Conservation (phyloP, 2,113 vertebrate species). For the Alosa alosa region DNA sequence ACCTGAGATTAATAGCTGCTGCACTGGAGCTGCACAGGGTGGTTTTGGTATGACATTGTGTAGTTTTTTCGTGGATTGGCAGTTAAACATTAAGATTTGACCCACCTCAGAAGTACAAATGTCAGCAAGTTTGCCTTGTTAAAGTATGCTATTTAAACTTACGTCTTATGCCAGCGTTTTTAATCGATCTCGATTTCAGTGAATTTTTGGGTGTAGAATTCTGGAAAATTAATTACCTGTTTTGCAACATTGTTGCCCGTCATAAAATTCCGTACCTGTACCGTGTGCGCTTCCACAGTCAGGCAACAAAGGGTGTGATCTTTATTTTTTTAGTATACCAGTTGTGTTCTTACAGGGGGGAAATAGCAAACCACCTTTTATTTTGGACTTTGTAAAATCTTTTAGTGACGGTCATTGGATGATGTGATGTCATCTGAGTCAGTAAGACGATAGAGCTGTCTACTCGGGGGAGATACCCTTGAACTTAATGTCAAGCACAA, state of each 20-base stretch:
- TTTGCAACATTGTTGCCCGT: neutral
- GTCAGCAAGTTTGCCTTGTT: too few species aligned
- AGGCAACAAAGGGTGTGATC: neutral
- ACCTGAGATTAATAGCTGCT: neutral
- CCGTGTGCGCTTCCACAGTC: neutral
- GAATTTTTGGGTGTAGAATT: neutral
- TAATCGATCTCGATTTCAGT: neutral
- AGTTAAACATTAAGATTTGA: neutral
- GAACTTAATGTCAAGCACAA: constrained; percentile 35
- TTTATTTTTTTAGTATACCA: neutral
- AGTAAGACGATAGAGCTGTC: constrained; percentile 38
- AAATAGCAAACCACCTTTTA: neutral
- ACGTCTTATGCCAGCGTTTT: neutral
- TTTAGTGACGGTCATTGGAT: neutral
- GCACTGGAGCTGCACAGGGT: neutral
- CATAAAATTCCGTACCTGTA: neutral
- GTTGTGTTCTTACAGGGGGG: too few species aligned
- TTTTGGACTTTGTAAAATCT: neutral
- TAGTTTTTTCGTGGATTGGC: too few species aligned
- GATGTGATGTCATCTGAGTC: constrained; percentile 36
- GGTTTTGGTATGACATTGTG: too few species aligned
- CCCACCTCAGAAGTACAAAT: too few species aligned
- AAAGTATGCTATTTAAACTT: neutral
- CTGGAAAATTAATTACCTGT: neutral
- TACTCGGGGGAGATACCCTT: constrained; percentile 42